Evolutionary conservation across 2,888 invertebrate genomes (phyloP).

Genomic region (Micoletzkya japonica): DNA sequence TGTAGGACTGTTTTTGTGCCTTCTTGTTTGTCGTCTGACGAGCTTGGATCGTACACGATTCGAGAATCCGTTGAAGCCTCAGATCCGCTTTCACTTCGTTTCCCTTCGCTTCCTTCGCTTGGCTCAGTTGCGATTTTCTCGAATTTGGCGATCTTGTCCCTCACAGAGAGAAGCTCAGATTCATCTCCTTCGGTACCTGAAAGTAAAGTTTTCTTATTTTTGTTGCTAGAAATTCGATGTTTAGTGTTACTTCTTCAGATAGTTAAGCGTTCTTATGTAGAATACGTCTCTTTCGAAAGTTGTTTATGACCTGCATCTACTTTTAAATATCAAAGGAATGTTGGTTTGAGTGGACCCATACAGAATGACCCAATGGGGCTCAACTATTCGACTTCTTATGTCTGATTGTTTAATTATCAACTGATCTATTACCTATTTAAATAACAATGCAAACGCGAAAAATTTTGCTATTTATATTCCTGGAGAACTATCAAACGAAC

Average conservation of each 20-base stretch:
- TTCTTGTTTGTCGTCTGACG: background rate
- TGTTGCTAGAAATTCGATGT: background rate
- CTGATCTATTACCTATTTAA: too few species aligned
- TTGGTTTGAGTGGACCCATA: too few species aligned
- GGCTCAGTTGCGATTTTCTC: slow-evolving; percentile 38
- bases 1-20: background rate
- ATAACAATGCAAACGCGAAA: too few species aligned
- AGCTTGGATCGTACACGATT: slow-evolving; percentile 1
- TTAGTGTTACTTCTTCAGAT: background rate
- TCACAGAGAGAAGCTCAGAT: slow-evolving; percentile 33
- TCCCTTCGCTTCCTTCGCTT: slow-evolving; percentile 16
- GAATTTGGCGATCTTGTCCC: slow-evolving; percentile 48
- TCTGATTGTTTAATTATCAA: too few species aligned
- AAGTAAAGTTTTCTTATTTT: background rate
- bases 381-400: too few species aligned
- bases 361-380: too few species aligned
- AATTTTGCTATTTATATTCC: too few species aligned
- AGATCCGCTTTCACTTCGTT: slow-evolving; percentile 6
- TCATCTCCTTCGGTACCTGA: background rate
- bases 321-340: too few species aligned
- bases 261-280: background rate
- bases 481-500: too few species aligned
- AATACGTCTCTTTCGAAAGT: background rate
- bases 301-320: too few species aligned
- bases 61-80: slow-evolving; percentile 22